A percentile compares a stretch with the other conserved stretches of the same genome.
These are phyloP conservation scores for Argopecten irradians DNA, from an alignment of 1,140 invertebrate species.

Conservation along the genomic window DNA sequence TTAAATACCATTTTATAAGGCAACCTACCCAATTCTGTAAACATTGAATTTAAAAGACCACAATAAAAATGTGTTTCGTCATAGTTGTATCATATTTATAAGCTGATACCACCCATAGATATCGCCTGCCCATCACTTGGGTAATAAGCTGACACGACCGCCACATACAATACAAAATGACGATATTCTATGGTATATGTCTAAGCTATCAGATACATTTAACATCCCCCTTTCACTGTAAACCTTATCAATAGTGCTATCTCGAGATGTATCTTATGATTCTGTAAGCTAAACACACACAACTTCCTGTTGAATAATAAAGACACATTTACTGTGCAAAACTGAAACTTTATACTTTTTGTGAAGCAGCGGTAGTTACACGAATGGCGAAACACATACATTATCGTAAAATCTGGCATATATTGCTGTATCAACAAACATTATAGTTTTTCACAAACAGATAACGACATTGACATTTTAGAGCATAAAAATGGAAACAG, in stretches of 20 bases:
- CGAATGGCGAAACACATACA: not conserved
- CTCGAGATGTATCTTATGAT: not conserved
- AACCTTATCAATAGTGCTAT: not conserved
- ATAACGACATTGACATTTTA: not conserved
- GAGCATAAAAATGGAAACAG: not conserved
- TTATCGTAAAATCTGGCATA: not conserved
- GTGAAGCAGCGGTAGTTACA: not conserved
- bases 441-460: not conserved
- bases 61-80: not conserved
- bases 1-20: not conserved
- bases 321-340: not conserved
- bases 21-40: not conserved
- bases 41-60: not conserved
- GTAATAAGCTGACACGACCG: not conserved
- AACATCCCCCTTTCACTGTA: not conserved
- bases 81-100: not conserved
- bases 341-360: not conserved
- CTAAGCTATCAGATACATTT: not conserved
- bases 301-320: not conserved
- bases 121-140: not conserved
- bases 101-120: not conserved
- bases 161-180: not conserved
- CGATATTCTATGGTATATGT: not conserved
- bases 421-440: not conserved
- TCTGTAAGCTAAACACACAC: not conserved